Evolutionary conservation across 2,888 invertebrate genomes (phyloP).

Genomic region (Tillus elongatus): DNA sequence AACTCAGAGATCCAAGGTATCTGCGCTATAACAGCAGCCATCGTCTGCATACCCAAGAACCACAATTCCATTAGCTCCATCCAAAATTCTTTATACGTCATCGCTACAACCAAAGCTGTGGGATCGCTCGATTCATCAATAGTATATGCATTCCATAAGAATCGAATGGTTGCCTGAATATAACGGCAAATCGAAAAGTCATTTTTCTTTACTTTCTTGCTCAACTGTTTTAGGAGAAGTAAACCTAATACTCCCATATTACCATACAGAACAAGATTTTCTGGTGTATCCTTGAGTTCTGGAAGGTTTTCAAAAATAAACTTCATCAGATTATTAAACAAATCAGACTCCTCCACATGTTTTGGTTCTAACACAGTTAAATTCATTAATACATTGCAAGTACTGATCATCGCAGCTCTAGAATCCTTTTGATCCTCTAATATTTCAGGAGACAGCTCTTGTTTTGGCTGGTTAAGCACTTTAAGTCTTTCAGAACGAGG

Average conservation of each 20-base stretch:
- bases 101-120: slow-evolving; percentile 70
- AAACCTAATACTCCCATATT: slow-evolving; percentile 77
- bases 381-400: slow-evolving; percentile 89
- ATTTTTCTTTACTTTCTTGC: slow-evolving; percentile 74
- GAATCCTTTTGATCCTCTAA: slow-evolving; percentile 78
- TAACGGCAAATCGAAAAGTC: slow-evolving; percentile 84
- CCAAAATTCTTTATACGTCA: slow-evolving; percentile 82
- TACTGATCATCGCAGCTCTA: slow-evolving; percentile 73
- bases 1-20: slow-evolving; percentile 87
- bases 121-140: slow-evolving; percentile 82
- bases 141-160: slow-evolving; percentile 87
- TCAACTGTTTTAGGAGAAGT: slow-evolving; percentile 72
- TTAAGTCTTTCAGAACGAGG: slow-evolving; percentile 73
- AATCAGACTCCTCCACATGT: slow-evolving; percentile 65
- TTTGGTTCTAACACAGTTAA: slow-evolving; percentile 80
- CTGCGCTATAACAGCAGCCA: slow-evolving; percentile 61
- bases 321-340: slow-evolving; percentile 72
- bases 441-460: slow-evolving; percentile 62
- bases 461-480: slow-evolving; percentile 64
- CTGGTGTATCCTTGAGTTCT: slow-evolving; percentile 72
- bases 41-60: slow-evolving; percentile 91
- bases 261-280: slow-evolving; percentile 77
- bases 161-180: slow-evolving; percentile 80
- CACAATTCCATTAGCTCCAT: slow-evolving; percentile 83
- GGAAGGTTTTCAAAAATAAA: slow-evolving; percentile 79